A percentile compares a stretch with the other conserved stretches of the same genome.
phyloP scores from a whole-genome alignment of 2,113 vertebrate genomes.

The Trichechus manatus region DNA sequence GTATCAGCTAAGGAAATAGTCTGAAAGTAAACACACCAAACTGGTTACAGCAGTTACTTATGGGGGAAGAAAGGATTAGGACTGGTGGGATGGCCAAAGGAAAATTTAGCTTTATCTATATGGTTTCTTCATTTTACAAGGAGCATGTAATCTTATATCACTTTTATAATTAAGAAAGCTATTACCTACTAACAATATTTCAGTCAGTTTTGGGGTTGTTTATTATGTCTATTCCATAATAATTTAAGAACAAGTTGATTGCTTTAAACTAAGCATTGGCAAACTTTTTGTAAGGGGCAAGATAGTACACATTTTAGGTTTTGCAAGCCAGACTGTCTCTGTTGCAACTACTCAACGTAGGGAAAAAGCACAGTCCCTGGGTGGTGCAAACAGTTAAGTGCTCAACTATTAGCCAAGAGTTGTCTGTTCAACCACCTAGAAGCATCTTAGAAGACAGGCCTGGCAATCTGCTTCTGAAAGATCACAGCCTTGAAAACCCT shows the following conservation, averaged over 20 bases:
- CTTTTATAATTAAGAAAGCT: background rate
- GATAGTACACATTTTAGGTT: background rate
- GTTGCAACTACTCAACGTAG: background rate
- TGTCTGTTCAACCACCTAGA: background rate
- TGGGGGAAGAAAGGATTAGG: too few species aligned
- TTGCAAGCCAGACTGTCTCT: background rate
- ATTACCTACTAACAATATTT: background rate
- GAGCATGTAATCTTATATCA: background rate
- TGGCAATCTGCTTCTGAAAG: background rate
- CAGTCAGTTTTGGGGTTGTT: background rate
- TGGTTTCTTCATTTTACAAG: slow-evolving; percentile 20
- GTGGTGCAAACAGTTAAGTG: background rate
- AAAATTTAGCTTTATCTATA: background rate
- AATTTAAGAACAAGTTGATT: background rate
- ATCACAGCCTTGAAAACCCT: background rate
- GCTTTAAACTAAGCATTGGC: background rate
- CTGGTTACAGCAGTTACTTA: background rate
- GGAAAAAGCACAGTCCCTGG: background rate
- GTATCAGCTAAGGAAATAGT: background rate
- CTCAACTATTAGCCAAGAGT: background rate
- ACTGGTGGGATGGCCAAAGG: background rate
- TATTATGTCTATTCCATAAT: background rate
- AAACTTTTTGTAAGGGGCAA: background rate
- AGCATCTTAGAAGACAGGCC: background rate
- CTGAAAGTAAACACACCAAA: background rate